These are phyloP conservation scores for Thera obeliscata DNA, from an alignment of 2,888 invertebrate genomes.

Conservation along the genomic window DNA sequence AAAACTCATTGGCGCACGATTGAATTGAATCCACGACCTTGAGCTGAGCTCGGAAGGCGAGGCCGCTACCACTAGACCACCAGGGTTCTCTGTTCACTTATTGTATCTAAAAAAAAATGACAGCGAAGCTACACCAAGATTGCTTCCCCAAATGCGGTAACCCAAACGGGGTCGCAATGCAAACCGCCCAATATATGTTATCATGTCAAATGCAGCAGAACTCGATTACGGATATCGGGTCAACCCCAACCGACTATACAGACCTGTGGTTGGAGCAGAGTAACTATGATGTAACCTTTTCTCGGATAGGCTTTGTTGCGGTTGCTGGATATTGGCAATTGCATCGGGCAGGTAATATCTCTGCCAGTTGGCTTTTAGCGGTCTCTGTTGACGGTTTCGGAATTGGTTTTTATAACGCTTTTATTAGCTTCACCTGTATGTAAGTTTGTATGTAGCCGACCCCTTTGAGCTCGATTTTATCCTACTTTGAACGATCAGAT, in stretches of 20 bases:
- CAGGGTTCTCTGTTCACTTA: no score
- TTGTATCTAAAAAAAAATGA: no score
- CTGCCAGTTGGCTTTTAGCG: slow-evolving; percentile 17
- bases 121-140: no score
- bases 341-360: slow-evolving; percentile 36
- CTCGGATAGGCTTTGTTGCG: slow-evolving; percentile 28
- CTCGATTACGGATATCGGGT: slow-evolving; percentile 28
- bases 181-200: slow-evolving; percentile 21
- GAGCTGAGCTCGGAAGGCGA: no score
- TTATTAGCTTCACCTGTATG: no score
- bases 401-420: slow-evolving; percentile 22
- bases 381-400: slow-evolving; percentile 11
- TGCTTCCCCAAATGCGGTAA: no score
- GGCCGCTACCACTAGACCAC: no score
- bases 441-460: no score
- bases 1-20: no score
- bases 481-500: no score
- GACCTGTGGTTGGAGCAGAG: slow-evolving; percentile 4
- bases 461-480: no score
- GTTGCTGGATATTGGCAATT: slow-evolving; percentile 27
- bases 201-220: slow-evolving; percentile 27
- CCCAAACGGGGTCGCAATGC: neutral
- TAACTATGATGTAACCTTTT: slow-evolving; percentile 8
- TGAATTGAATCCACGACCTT: no score
- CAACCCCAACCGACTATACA: slow-evolving; percentile 7